These are phyloP conservation scores for Ciona savignyi DNA, from an alignment of 23 tunicate species.

Conservation along the genomic window DNA sequence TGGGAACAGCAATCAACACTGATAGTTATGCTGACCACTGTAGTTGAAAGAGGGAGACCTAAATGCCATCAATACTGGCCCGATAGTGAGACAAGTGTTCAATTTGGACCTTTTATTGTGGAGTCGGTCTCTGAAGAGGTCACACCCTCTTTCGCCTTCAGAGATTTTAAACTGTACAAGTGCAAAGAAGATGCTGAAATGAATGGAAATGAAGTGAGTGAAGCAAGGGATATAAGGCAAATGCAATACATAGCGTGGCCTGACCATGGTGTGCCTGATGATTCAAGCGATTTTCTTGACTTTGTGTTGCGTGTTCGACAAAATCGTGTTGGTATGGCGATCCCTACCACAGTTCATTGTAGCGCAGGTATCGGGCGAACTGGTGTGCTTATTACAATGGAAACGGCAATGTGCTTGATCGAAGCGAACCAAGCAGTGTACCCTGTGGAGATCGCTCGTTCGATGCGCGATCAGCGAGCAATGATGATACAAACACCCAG, in stretches of 20 bases:
- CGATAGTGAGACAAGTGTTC: constrained; percentile 22
- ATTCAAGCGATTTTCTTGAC: constrained; percentile 87
- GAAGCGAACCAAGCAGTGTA: constrained; percentile 79
- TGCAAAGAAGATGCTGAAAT: constrained; percentile 10
- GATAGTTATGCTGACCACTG: constrained; percentile 87
- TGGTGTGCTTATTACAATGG: constrained; percentile 90
- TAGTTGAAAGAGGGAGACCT: constrained; percentile 70
- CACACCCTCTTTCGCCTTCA: constrained; percentile 61
- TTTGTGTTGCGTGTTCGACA: constrained; percentile 83
- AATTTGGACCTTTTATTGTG: constrained; percentile 43
- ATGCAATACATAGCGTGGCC: constrained; percentile 99
- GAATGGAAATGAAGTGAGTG: constrained; percentile 4
- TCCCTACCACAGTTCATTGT: constrained; percentile 80
- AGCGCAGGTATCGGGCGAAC: constrained; percentile 98
- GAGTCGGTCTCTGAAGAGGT: constrained; percentile 60
- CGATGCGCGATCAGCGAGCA: constrained; percentile 92
- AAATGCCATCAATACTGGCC: constrained; percentile 98
- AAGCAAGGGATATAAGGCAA: constrained; percentile 57
- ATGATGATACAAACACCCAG: constrained; percentile 96
- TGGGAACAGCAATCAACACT: constrained; percentile 75
- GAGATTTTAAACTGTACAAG: constrained; percentile 49
- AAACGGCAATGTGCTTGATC: constrained; percentile 85
- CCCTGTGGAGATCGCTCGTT: constrained; percentile 59
- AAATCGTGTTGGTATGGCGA: constrained; percentile 68
- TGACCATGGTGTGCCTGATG: constrained; percentile 99